phyloP scores from a whole-genome alignment of 2,797 vertebrate species.

The Siniperca undulata region DNA sequence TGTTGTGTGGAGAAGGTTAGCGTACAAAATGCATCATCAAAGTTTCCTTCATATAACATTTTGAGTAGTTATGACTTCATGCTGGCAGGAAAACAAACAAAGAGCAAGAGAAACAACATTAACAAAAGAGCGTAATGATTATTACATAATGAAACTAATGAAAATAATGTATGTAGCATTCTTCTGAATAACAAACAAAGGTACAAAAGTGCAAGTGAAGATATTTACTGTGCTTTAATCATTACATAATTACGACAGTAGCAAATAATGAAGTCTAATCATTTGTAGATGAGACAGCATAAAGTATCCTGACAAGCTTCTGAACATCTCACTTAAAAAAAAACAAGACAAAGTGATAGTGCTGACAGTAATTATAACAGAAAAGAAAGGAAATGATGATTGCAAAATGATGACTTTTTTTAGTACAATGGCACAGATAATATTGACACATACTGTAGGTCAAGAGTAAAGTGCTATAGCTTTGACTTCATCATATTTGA shows the following conservation, averaged over 20 bases:
- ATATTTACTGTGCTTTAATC: not conserved
- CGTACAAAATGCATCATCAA: not conserved
- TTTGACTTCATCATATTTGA: slow-evolving; percentile 4
- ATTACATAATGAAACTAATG: not conserved
- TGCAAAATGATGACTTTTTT: not conserved
- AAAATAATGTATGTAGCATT: not conserved
- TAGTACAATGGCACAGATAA: not conserved
- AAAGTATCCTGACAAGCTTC: not conserved
- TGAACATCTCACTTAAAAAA: not conserved
- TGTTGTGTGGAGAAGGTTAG: not conserved
- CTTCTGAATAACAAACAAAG: not conserved
- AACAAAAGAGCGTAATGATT: not conserved
- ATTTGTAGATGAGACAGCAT: not conserved
- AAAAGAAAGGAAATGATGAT: not conserved
- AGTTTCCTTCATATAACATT: slow-evolving; percentile 1
- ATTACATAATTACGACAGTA: not conserved
- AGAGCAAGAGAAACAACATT: not conserved
- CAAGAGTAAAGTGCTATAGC: slow-evolving; percentile 14
- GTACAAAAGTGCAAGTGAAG: not conserved
- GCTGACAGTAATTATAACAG: too few relatives aligned
- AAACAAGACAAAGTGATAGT: not conserved
- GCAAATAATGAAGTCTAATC: slow-evolving; percentile 1
- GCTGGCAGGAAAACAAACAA: not conserved
- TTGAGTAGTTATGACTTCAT: not conserved
- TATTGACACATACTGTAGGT: not conserved